phyloP scores from a whole-genome alignment of 2,113 vertebrate genomes.

The Scolopax mira region DNA sequence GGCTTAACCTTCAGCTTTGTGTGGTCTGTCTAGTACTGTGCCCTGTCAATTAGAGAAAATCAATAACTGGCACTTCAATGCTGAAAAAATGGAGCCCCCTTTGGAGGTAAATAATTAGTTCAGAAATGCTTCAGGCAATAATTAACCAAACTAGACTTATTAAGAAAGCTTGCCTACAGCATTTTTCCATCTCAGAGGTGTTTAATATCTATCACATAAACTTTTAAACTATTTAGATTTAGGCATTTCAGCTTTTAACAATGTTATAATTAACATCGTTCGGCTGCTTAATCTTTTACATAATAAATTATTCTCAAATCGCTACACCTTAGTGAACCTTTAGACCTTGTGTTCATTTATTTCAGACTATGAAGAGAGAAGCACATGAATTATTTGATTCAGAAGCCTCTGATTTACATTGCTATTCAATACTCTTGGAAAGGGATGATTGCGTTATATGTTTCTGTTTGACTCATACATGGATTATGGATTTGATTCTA shows the following conservation, averaged over 20 bases:
- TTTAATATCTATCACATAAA: conserved; percentile 50
- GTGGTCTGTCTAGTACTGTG: not conserved
- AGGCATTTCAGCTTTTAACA: conserved; percentile 13
- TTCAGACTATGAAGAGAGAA: not conserved
- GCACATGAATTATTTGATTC: not conserved
- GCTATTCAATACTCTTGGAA: not conserved
- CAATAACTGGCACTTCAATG: conserved; percentile 38
- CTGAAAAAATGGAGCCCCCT: conserved; percentile 1
- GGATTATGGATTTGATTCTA: not conserved
- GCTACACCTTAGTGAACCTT: not conserved
- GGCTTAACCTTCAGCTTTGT: conserved; percentile 63
- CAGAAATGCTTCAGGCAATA: conserved; percentile 54
- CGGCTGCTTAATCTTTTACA: not conserved
- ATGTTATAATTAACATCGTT: conserved; percentile 50
- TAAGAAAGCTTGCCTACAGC: conserved; percentile 33
- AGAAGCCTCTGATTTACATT: not conserved
- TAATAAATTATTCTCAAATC: conserved; percentile 29
- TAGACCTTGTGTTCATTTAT: not conserved
- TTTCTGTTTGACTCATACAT: not conserved
- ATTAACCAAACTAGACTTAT: conserved; percentile 60
- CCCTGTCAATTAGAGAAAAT: conserved; percentile 51
- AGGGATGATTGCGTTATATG: not conserved
- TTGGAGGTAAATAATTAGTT: conserved; percentile 53
- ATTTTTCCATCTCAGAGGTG: conserved; percentile 51
- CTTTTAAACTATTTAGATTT: conserved; percentile 57